phyloP scores from a whole-genome alignment of 2,888 invertebrate species.

The Lobophora halterata region DNA sequence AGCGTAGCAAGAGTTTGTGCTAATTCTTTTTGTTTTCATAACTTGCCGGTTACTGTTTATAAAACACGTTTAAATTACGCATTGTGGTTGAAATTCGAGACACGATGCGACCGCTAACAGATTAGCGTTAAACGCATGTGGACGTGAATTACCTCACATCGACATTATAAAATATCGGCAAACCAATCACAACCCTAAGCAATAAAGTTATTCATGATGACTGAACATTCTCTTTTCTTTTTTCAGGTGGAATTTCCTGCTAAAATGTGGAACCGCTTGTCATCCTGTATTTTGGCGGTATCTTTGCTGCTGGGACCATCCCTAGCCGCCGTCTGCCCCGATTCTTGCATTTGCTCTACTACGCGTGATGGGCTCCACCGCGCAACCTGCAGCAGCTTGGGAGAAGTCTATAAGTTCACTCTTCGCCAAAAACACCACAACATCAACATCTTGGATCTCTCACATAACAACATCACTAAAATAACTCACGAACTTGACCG shows the following conservation, averaged over 20 bases:
- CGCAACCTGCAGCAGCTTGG: constrained; percentile 84
- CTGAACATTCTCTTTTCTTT: constrained; percentile 32
- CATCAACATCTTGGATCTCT: constrained; percentile 82
- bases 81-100: constrained; percentile 51
- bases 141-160: constrained; percentile 36
- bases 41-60: constrained; percentile 31
- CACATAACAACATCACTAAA: constrained; percentile 82
- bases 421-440: constrained; percentile 74
- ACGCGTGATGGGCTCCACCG: constrained; percentile 86
- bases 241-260: constrained; percentile 62
- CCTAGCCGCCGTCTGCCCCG: constrained; percentile 71
- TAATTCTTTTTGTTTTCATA: constrained; percentile 24
- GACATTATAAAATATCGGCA: constrained; percentile 26
- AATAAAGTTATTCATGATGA: constrained; percentile 4
- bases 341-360: constrained; percentile 78
- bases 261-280: constrained; percentile 59
- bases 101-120: constrained; percentile 38
- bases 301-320: constrained; percentile 53
- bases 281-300: constrained; percentile 53
- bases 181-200: not conserved
- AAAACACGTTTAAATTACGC: constrained; percentile 31
- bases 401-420: constrained; percentile 86
- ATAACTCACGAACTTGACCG: constrained; percentile 79
- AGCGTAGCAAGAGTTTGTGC: too few relatives aligned
- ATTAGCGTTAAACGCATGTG: constrained; percentile 40